phyloP scores from a whole-genome alignment of 2,888 invertebrate genomes.

The Eupithecia centaureata region DNA sequence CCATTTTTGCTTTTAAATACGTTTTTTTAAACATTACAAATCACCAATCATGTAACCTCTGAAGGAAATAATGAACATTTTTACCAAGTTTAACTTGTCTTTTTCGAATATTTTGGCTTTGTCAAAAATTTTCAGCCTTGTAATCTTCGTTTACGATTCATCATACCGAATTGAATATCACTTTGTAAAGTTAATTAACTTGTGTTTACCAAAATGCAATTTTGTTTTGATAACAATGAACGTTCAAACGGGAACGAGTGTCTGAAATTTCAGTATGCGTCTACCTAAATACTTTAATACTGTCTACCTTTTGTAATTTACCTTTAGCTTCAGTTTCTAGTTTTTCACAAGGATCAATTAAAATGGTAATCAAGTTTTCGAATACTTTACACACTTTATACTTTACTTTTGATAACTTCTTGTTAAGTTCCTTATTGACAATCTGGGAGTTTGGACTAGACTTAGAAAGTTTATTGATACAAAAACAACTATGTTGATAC shows the following conservation, averaged over 20 bases:
- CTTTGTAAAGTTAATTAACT: conserved; percentile 31
- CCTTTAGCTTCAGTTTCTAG: conserved; percentile 6
- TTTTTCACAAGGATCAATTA: not conserved
- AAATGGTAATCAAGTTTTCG: not conserved
- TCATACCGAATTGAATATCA: conserved; percentile 17
- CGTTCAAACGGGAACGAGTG: conserved; percentile 8
- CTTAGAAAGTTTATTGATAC: no score
- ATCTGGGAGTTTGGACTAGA: not conserved
- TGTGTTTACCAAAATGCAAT: conserved; percentile 22
- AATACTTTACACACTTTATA: not conserved
- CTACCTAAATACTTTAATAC: not conserved
- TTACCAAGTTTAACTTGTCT: no score
- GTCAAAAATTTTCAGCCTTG: not conserved
- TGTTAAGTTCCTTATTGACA: not conserved
- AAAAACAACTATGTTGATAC: not conserved
- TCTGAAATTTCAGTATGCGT: conserved; percentile 2
- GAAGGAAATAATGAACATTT: no score
- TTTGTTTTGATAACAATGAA: conserved; percentile 19
- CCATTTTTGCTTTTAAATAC: no score
- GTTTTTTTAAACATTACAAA: no score
- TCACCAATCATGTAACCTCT: no score
- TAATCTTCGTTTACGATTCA: conserved; percentile 16
- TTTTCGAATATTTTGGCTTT: not conserved
- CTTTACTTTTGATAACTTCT: not conserved
- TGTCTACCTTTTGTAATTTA: not conserved